These are phyloP conservation scores for Eristalis pertinax DNA, from an alignment of 2,888 invertebrate species.

Conservation along the genomic window DNA sequence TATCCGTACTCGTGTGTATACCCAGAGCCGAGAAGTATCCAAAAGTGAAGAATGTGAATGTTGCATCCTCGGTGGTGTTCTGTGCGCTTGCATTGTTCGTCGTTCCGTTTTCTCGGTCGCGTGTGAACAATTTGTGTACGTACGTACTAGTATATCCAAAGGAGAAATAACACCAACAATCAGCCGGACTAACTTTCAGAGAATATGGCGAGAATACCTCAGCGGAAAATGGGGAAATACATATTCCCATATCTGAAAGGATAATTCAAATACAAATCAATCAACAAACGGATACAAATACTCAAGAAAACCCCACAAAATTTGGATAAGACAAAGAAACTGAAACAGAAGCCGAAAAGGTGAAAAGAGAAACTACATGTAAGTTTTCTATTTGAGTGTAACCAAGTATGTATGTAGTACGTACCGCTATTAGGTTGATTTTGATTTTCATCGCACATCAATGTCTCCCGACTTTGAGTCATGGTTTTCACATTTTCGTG, in stretches of 20 bases:
- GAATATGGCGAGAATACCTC: conserved; percentile 54
- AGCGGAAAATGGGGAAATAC: conserved; percentile 59
- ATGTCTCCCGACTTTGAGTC: not conserved
- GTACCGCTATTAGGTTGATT: not conserved
- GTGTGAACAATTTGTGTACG: not conserved
- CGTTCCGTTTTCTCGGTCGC: not conserved
- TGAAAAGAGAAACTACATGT: conserved; percentile 25
- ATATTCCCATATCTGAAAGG: conserved; percentile 55
- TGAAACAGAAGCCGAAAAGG: conserved; percentile 30
- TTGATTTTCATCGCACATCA: not conserved
- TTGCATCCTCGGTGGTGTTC: not conserved
- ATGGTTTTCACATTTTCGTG: not conserved
- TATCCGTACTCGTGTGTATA: not conserved
- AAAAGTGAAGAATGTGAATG: conserved; percentile 29
- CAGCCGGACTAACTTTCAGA: not conserved
- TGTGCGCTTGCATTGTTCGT: not conserved
- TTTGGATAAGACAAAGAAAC: conserved; percentile 46
- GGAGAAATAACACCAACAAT: conserved; percentile 8
- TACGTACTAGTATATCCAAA: not conserved
- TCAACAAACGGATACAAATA: conserved; percentile 3
- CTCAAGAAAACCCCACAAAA: not conserved
- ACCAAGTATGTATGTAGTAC: not conserved
- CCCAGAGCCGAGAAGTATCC: not conserved
- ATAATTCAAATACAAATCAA: conserved; percentile 22
- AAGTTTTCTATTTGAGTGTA: conserved; percentile 10